These are phyloP conservation scores for Vanessa atalanta DNA, from an alignment of 1,140 invertebrate species.

Conservation along the genomic window DNA sequence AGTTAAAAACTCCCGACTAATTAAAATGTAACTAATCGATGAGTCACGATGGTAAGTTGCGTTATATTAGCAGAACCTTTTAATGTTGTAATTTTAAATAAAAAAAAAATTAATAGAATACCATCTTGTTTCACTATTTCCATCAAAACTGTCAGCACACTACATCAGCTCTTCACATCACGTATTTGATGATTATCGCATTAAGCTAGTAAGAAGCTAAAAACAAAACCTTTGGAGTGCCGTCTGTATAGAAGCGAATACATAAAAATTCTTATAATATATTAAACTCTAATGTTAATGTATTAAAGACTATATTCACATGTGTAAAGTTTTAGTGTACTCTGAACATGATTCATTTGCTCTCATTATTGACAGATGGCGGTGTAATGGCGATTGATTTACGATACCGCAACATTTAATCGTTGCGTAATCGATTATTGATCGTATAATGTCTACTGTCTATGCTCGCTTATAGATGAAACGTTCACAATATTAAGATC, in stretches of 20 bases:
- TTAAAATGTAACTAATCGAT: not conserved
- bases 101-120: conserved; percentile 6
- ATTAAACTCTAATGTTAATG: not conserved
- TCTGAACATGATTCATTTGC: conserved; percentile 58
- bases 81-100: conserved; percentile 1
- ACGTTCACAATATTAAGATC: conserved; percentile 8
- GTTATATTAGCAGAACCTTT: not conserved
- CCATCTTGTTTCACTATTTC: conserved; percentile 21
- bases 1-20: not conserved
- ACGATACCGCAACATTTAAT: conserved; percentile 58
- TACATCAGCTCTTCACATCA: conserved; percentile 26
- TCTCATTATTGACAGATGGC: conserved; percentile 66
- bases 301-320: not conserved
- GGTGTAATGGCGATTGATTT: conserved; percentile 66
- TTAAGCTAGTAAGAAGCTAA: conserved; percentile 43
- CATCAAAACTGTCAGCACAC: conserved; percentile 31
- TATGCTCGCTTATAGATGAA: conserved; percentile 12
- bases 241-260: conserved; percentile 17
- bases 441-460: conserved; percentile 27
- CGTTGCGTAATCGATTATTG: conserved; percentile 56
- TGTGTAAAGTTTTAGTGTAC: conserved; percentile 5
- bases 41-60: not conserved
- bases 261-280: not conserved
- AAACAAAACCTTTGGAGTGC: conserved; percentile 37
- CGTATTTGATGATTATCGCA: conserved; percentile 44